These are phyloP conservation scores for Bombus waltoni DNA, from an alignment of 1,140 invertebrate species.

Conservation along the genomic window DNA sequence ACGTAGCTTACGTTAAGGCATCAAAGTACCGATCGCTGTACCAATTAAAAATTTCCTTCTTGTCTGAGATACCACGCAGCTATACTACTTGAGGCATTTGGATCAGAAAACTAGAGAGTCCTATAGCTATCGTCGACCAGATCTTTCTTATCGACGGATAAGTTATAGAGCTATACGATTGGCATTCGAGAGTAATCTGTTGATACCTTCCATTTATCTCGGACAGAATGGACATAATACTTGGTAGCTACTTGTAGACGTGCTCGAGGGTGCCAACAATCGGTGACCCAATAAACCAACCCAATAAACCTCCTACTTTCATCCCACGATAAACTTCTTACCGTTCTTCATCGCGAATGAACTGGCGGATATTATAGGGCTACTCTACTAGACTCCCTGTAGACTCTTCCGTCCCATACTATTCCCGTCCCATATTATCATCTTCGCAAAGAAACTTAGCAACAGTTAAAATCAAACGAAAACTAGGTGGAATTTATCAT, in stretches of 20 bases:
- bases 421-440: neutral
- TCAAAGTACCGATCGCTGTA: no score
- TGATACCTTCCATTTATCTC: constrained; percentile 1
- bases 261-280: neutral
- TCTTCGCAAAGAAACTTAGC: neutral
- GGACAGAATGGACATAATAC: neutral
- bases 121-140: neutral
- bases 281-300: constrained; percentile 9
- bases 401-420: no score
- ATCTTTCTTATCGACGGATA: neutral
- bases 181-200: neutral
- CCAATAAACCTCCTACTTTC: neutral
- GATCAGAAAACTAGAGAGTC: no score
- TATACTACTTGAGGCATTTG: no score
- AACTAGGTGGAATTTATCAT: neutral
- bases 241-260: neutral
- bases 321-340: neutral
- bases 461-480: neutral
- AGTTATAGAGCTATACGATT: neutral
- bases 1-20: no score
- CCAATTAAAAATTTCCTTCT: no score
- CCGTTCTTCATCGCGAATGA: neutral
- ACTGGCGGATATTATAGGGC: neutral
- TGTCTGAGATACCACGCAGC: no score
- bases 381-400: neutral